phyloP scores from a whole-genome alignment of 2,797 vertebrate genomes.

The Ctenochaetus hawaiiensis region DNA sequence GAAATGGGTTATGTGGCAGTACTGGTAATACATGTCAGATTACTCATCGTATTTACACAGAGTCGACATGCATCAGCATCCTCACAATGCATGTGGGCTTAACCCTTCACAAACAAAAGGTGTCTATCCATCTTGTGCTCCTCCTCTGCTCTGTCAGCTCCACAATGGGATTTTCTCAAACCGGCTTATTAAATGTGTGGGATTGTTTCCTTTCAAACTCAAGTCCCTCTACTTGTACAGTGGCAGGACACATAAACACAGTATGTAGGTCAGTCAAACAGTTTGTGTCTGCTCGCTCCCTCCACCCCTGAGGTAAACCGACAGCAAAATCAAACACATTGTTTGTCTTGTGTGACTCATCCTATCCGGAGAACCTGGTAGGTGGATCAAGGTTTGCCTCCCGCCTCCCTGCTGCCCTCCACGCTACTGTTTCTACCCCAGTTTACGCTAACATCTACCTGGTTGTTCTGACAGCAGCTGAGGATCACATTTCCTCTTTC shows the following conservation, averaged over 20 bases:
- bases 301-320: slow-evolving; percentile 68
- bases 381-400: slow-evolving; percentile 42
- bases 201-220: slow-evolving; percentile 74
- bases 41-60: slow-evolving; percentile 41
- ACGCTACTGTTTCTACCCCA: not conserved
- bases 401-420: slow-evolving; percentile 22
- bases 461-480: slow-evolving; percentile 49
- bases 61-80: slow-evolving; percentile 10
- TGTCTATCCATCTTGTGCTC: slow-evolving; percentile 32
- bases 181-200: slow-evolving; percentile 66
- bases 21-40: slow-evolving; percentile 31
- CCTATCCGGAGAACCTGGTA: slow-evolving; percentile 67
- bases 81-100: slow-evolving; percentile 35
- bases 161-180: slow-evolving; percentile 56
- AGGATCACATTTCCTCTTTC: slow-evolving; percentile 37
- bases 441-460: not conserved
- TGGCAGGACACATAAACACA: slow-evolving; percentile 70
- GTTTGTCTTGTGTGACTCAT: slow-evolving; percentile 79
- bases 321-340: slow-evolving; percentile 77
- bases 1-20: slow-evolving; percentile 23
- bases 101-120: slow-evolving; percentile 62
- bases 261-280: slow-evolving; percentile 82
- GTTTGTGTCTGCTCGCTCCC: slow-evolving; percentile 70
- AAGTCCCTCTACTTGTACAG: slow-evolving; percentile 48
- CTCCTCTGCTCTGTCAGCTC: slow-evolving; percentile 60